Base-by-base conservation (phyloP, 2,797 vertebrate genomes). In the Lerista edwardsae region DNA sequence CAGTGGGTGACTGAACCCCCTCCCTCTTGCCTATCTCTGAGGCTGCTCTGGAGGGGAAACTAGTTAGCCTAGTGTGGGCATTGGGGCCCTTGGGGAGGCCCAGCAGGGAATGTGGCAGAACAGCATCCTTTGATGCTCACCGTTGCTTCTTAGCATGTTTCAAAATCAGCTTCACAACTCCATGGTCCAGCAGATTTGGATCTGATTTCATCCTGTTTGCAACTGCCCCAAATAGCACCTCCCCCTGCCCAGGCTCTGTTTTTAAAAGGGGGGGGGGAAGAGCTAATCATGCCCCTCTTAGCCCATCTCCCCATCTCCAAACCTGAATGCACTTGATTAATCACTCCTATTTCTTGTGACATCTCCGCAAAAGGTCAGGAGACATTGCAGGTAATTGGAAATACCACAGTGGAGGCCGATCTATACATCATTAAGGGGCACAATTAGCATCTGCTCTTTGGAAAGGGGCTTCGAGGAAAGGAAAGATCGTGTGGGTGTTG, bases 321-420 rank as follows among this genome's bases (percentile, higher is more conserved):
- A 55, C 88, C 87, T 55, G 5, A 82, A 77, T 84, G 90, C 71
- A 41, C 79, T 84, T 79, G 83, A 92, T 93, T 76, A 84, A 93
- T 92, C 88, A 31, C 90, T 83, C 91, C 82, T 6, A 10, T 86
- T 85, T 79, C 87, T 81, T 76, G 44, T 80, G 21, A 39, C 83
- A 5, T n/a, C 79, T 83, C 36, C 1, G 0, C 11, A 78, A 90
- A 92, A 92, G 92, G 90, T 92, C 93, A 89, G 87, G 85, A 91
- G 89, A 27, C 87, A 62, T 80, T 41, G 80, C 69, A 6, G 73
- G 79, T 85, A 89, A 93, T 89, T 88, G 85, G 85, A 92, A 90
- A 88, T 84, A 84, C 73, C 10, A 44, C 25, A 80, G 81, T 44
- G 23, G 69, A 79, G 83, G 84, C 3, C 11, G 71, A 74, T 87